Conservation (phyloP, 2,888 invertebrate genomes). For the Drepanosiphum platanoidis region DNA sequence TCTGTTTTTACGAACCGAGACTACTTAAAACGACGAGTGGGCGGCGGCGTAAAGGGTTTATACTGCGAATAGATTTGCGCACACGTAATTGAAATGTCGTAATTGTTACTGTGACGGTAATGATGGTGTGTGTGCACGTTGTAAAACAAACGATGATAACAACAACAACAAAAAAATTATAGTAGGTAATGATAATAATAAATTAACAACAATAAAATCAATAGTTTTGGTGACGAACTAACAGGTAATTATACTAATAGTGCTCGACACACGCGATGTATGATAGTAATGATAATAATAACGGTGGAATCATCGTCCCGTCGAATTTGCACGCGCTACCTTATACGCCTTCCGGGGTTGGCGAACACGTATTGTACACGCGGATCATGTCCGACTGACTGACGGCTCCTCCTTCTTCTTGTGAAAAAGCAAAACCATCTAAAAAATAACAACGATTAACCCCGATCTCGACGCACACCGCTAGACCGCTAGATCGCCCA, state of each 20-base stretch:
- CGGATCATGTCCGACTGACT: constrained; percentile 94
- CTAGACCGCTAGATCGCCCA: not conserved
- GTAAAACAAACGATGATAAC: not conserved
- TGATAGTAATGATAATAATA: constrained; percentile 15
- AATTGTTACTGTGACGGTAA: too few species aligned
- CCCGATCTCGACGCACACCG: not conserved
- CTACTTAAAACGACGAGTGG: not conserved
- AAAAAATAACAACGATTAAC: constrained; percentile 65
- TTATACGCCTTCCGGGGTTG: constrained; percentile 41
- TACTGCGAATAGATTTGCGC: not conserved
- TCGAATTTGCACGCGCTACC: constrained; percentile 9
- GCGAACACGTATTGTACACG: constrained; percentile 87
- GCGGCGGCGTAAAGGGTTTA: not conserved
- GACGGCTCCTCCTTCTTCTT: constrained; percentile 97
- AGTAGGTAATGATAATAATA: constrained; percentile 5
- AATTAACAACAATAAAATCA: constrained; percentile 26
- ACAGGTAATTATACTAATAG: constrained; percentile 28
- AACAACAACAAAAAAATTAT: constrained; percentile 4
- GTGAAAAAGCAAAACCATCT: constrained; percentile 99
- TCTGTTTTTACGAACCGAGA: not conserved
- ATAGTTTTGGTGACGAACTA: constrained; percentile 12
- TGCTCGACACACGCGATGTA: not conserved
- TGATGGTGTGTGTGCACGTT: not conserved
- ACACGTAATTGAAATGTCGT: not conserved
- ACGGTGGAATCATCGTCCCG: not conserved